phyloP scores from a whole-genome alignment of 1,140 invertebrate genomes.

The Muscidifurax raptorellus region DNA sequence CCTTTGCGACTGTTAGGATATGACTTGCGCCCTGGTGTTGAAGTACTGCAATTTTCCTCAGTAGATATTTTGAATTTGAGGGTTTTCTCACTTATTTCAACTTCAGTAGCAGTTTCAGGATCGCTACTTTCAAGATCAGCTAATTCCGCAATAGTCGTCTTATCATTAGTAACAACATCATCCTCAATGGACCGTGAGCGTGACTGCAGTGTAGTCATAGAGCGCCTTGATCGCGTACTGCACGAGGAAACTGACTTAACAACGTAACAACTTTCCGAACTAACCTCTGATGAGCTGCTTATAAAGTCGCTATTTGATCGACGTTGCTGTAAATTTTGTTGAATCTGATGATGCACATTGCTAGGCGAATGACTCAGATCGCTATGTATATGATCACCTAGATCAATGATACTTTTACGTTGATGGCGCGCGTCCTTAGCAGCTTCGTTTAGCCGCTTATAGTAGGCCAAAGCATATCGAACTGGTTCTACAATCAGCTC shows the following conservation, averaged over 20 bases:
- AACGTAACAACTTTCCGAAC: constrained; percentile 52
- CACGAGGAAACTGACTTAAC: constrained; percentile 77
- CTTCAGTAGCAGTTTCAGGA: constrained; percentile 84
- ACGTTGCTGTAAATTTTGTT: no score
- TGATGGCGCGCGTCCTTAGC: constrained; percentile 79
- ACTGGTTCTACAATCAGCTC: constrained; percentile 80
- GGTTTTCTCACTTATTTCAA: constrained; percentile 85
- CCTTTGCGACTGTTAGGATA: constrained; percentile 79
- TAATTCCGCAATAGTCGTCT: constrained; percentile 76
- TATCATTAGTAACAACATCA: constrained; percentile 66
- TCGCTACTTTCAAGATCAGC: constrained; percentile 79
- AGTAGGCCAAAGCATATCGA: constrained; percentile 78
- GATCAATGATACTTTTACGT: constrained; percentile 78
- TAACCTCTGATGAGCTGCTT: constrained; percentile 47
- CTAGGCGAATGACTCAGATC: not conserved
- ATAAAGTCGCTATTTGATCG: constrained; percentile 47
- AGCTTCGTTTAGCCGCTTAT: constrained; percentile 80
- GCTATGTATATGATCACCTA: constrained; percentile 64
- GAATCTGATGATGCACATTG: not conserved
- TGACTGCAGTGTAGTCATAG: constrained; percentile 64
- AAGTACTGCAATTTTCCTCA: constrained; percentile 74
- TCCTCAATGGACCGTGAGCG: constrained; percentile 75
- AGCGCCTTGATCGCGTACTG: constrained; percentile 75
- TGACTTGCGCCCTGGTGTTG: constrained; percentile 75
- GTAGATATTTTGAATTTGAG: constrained; percentile 86